phyloP scores from a whole-genome alignment of 2,888 invertebrate species.

The Pemphredon lugubris region DNA sequence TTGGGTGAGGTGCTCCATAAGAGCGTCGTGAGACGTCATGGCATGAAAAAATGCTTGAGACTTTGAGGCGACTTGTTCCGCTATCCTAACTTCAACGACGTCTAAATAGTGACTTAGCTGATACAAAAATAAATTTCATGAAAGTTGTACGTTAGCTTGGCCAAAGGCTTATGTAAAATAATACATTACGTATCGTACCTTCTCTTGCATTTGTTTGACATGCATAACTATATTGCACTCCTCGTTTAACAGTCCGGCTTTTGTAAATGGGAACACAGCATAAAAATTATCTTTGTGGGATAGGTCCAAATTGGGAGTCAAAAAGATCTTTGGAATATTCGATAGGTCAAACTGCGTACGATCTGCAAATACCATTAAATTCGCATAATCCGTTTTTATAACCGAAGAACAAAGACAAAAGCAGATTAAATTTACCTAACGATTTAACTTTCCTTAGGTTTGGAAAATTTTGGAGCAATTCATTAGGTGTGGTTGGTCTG shows the following conservation, averaged over 20 bases:
- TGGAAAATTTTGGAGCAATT: slow-evolving; percentile 80
- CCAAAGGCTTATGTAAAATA: neutral
- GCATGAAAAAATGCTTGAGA: slow-evolving; percentile 99
- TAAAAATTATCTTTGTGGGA: slow-evolving; percentile 91
- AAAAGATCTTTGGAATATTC: slow-evolving; percentile 92
- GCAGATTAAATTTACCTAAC: slow-evolving; percentile 72
- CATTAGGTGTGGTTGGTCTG: slow-evolving; percentile 76
- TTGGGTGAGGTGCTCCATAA: slow-evolving; percentile 96
- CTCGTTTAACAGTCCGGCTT: slow-evolving; percentile 82
- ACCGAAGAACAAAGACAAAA: too few species aligned
- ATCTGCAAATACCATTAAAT: slow-evolving; percentile 77
- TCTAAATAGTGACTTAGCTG: slow-evolving; percentile 96
- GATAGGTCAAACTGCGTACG: slow-evolving; percentile 82
- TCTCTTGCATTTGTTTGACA: slow-evolving; percentile 90
- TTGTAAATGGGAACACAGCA: slow-evolving; percentile 90
- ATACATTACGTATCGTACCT: slow-evolving; percentile 80
- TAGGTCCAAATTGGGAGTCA: slow-evolving; percentile 89
- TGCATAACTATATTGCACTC: slow-evolving; percentile 74
- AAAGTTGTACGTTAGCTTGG: slow-evolving; percentile 6
- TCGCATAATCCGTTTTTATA: too few species aligned
- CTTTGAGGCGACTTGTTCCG: slow-evolving; percentile 95
- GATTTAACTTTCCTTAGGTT: slow-evolving; percentile 80
- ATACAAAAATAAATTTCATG: slow-evolving; percentile 50
- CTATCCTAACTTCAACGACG: slow-evolving; percentile 96
- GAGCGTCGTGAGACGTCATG: slow-evolving; percentile 98